phyloP scores from a whole-genome alignment of 2,113 vertebrate genomes.

The Callocephalon fimbriatum region DNA sequence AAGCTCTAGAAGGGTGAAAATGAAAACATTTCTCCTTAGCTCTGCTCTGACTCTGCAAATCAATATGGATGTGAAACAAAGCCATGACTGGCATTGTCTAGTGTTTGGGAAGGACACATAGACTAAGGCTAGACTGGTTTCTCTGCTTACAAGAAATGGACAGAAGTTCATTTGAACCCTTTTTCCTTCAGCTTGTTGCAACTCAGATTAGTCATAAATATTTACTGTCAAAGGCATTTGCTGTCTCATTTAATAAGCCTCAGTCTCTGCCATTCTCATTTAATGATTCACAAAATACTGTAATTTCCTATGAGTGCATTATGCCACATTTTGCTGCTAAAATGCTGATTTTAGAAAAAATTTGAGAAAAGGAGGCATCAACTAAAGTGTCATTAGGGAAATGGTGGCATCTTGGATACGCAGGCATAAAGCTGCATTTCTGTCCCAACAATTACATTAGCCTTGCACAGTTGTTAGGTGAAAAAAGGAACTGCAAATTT shows the following conservation, averaged over 20 bases:
- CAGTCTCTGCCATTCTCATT: neutral
- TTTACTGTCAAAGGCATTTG: neutral
- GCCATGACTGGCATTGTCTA: neutral
- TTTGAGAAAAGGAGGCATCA: neutral
- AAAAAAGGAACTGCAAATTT: neutral
- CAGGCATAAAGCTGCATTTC: neutral
- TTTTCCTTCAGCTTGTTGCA: neutral
- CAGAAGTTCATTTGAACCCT: neutral
- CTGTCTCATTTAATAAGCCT: neutral
- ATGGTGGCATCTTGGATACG: neutral
- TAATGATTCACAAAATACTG: constrained; percentile 37
- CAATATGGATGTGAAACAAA: neutral
- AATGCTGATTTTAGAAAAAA: neutral
- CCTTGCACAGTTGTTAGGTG: neutral
- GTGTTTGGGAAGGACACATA: neutral
- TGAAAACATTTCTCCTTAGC: neutral
- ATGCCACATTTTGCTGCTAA: neutral
- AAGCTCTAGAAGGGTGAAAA: neutral
- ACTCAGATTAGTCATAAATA: neutral
- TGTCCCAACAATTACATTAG: neutral
- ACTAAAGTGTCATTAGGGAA: neutral
- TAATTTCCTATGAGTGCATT: neutral
- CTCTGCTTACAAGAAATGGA: neutral
- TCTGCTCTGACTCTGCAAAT: neutral
- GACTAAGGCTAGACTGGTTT: neutral